Evolutionary conservation across 2,888 invertebrate species (phyloP).

Genomic region (Serripes groenlandicus): DNA sequence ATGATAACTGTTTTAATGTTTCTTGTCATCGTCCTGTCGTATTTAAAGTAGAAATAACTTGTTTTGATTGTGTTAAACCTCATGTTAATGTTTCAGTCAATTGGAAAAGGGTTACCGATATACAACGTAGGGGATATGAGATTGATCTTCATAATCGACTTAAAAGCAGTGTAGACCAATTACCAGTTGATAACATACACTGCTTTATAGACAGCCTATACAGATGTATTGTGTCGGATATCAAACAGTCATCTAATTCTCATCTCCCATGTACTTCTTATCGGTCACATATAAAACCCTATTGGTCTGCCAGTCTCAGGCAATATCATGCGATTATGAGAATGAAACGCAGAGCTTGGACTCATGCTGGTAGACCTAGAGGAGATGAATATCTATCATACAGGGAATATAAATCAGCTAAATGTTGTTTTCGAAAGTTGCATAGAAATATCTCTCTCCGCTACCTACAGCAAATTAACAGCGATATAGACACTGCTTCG

Average conservation of each 20-base stretch:
- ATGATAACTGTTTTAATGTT: slow-evolving; percentile 9
- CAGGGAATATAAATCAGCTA: background rate
- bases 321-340: slow-evolving; percentile 5
- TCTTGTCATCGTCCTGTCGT: slow-evolving; percentile 8
- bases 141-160: background rate
- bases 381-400: background rate
- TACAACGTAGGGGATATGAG: background rate
- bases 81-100: background rate
- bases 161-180: background rate
- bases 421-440: background rate
- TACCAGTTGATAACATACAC: background rate
- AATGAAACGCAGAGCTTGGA: background rate
- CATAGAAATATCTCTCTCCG: background rate
- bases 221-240: background rate
- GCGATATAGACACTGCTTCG: slow-evolving; percentile 5
- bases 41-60: background rate
- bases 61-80: background rate
- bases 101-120: background rate
- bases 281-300: slow-evolving; percentile 7
- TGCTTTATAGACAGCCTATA: background rate
- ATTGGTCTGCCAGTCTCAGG: background rate
- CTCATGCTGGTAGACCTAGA: background rate
- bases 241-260: background rate
- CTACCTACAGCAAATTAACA: slow-evolving; percentile 7
- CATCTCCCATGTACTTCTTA: background rate